Percentiles rank a stretch among this genome's conserved stretches.
Conservation (phyloP, 2,113 vertebrate species). For the Pelusios castaneus region DNA sequence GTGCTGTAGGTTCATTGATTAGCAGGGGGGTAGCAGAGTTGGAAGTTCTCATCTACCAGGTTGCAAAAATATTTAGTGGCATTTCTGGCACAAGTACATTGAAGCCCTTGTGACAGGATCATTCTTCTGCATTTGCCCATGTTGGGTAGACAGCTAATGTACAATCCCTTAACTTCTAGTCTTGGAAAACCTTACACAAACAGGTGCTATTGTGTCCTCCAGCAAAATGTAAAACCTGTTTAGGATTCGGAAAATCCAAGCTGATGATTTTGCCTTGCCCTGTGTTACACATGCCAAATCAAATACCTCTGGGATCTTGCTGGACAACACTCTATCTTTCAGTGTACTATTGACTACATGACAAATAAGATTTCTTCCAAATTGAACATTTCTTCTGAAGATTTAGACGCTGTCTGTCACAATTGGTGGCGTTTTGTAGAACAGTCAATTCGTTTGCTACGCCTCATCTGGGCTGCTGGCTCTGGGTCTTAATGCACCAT, state of each 20-base stretch:
- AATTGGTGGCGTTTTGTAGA: conserved; percentile 43
- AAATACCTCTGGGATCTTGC: conserved; percentile 36
- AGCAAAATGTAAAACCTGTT: conserved; percentile 30
- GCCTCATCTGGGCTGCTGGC: conserved; percentile 32
- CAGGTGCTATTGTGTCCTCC: conserved; percentile 30
- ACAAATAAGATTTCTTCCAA: conserved; percentile 65
- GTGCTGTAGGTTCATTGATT: not conserved
- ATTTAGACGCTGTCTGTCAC: conserved; percentile 59
- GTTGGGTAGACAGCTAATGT: conserved; percentile 1
- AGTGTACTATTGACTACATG: conserved; percentile 61
- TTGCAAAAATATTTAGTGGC: not conserved
- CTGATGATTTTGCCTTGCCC: not conserved
- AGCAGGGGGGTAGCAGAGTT: not conserved
- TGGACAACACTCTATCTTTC: conserved; percentile 52
- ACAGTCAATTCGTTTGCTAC: conserved; percentile 46
- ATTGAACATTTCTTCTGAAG: conserved; percentile 48
- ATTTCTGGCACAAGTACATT: not conserved
- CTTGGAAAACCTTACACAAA: not conserved
- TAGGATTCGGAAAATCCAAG: conserved; percentile 41
- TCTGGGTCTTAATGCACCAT: conserved; percentile 28
- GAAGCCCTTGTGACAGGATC: conserved; percentile 15
- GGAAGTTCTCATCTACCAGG: not conserved
- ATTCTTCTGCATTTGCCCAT: conserved; percentile 2
- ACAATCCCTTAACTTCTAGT: not conserved
- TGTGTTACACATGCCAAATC: conserved; percentile 9